Evolutionary conservation across 2,797 vertebrate species (phyloP).

Genomic region (Myripristis murdjan): DNA sequence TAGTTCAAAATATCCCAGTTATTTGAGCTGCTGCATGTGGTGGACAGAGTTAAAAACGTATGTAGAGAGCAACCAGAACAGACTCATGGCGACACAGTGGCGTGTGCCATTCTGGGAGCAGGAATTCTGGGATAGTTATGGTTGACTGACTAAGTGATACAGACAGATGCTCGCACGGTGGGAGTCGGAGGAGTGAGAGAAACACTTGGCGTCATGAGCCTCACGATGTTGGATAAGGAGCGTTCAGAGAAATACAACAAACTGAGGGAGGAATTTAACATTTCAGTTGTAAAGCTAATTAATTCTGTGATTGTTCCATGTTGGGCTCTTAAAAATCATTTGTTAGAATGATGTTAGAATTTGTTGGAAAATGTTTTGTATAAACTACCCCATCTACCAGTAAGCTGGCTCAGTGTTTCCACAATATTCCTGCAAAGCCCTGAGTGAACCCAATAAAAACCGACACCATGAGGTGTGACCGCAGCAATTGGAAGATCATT

Average conservation of each 20-base stretch:
- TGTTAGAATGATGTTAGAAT: too few species aligned
- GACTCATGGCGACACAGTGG: constrained; percentile 77
- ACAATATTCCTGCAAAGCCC: neutral
- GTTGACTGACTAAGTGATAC: constrained; percentile 57
- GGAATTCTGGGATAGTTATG: constrained; percentile 70
- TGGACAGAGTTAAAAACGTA: constrained; percentile 79
- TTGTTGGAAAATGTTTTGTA: neutral
- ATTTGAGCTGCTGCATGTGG: constrained; percentile 79
- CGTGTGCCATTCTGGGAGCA: constrained; percentile 83
- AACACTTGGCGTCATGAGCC: constrained; percentile 6
- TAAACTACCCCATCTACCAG: neutral
- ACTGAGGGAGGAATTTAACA: neutral
- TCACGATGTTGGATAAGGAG: neutral
- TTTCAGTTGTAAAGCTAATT: neutral
- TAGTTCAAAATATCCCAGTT: constrained; percentile 81
- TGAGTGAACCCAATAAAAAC: constrained; percentile 37
- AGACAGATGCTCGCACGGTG: constrained; percentile 48
- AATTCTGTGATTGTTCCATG: neutral
- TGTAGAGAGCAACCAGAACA: constrained; percentile 58
- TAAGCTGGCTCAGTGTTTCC: neutral
- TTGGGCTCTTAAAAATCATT: neutral
- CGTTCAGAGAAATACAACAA: neutral
- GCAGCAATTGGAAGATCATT: too few species aligned
- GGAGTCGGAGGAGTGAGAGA: constrained; percentile 1
- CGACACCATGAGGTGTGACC: too few species aligned